Base-by-base conservation (phyloP, 2,113 vertebrate species). In the Neogobius melanostomus region DNA sequence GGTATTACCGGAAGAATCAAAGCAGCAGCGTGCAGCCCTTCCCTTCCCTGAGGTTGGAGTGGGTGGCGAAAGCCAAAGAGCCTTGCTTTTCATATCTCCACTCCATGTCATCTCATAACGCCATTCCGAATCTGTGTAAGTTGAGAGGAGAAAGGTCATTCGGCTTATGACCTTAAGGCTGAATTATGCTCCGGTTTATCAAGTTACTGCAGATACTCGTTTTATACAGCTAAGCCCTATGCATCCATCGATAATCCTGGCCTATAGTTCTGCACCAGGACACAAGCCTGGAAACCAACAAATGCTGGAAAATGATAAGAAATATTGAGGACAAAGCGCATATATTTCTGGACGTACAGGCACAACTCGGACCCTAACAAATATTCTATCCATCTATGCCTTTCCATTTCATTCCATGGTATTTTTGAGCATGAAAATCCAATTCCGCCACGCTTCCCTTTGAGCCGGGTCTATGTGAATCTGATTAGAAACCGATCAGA, bases 401-500 rank as follows among this genome's bases (percentile, higher is more conserved):
- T 61, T 6, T 45, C 59, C 44, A 16, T 61, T 61, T 45, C 44
- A 61, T 16, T 61, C 44, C n/a, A 61, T 61, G 16, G 66, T 76
- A 53, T 77, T 77, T 81, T 79, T 82, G 64, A 68, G 74, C 75
- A 78, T 75, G 84, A 82, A 85, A 85, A 82, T 71, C 67, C 72
- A 68, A 67, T 82, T 70, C 71, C 79, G 53, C 64, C 69, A 50
- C 51, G 51, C 74, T 68, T 80, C 72, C 53, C 64, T 63, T 84
- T 82, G 79, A 77, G 75, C 64, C n/a, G 63, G 82, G 77, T 88
- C 82, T 77, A 75, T 80, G 72, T 69, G 80, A 89, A 90, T 90
- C 82, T 81, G 74, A 88, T 88, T 85, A 87, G 66, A 78, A 73
- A 71, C 71, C 81, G 61, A 83, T 88, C 80, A 87, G 72, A 88